A percentile compares a stretch with the other conserved stretches of the same genome.
Evolutionary conservation across 2,113 vertebrate species (phyloP).

Genomic region (Ranitomeya variabilis): DNA sequence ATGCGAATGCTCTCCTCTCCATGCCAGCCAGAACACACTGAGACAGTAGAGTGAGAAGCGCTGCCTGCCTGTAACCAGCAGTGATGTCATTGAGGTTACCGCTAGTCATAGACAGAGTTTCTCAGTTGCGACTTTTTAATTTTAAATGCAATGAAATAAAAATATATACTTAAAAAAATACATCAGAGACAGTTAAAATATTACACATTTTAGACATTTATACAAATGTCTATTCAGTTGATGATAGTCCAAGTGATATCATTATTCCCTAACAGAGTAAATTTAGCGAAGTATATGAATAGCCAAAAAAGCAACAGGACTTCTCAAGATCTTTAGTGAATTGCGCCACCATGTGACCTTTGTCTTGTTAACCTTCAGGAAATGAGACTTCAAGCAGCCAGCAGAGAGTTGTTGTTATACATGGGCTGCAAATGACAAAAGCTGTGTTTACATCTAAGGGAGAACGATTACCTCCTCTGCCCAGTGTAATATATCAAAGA

Average conservation of each 20-base stretch:
- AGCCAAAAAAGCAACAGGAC: slow-evolving; percentile 23
- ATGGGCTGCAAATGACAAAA: slow-evolving; percentile 1
- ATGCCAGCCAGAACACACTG: too few species aligned
- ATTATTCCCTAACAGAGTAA: background rate
- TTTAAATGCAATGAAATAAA: too few species aligned
- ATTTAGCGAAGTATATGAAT: background rate
- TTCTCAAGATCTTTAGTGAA: slow-evolving; percentile 43
- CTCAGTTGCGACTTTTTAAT: too few species aligned
- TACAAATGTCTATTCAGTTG: background rate
- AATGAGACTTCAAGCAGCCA: slow-evolving; percentile 39
- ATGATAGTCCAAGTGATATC: background rate
- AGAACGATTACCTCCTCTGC: background rate
- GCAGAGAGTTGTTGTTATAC: slow-evolving; percentile 41
- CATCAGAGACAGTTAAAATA: background rate
- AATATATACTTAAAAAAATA: background rate
- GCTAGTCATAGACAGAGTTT: too few species aligned
- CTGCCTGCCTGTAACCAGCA: too few species aligned
- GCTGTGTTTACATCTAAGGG: background rate
- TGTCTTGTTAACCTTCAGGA: slow-evolving; percentile 48
- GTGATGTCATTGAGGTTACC: too few species aligned
- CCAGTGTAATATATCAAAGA: slow-evolving; percentile 12
- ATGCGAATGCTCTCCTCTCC: too few species aligned
- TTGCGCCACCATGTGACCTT: slow-evolving; percentile 55
- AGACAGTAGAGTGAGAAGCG: too few species aligned
- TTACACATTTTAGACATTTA: background rate